Evolutionary conservation across 2,797 vertebrate species (phyloP), one percentile per base, ranked within the genome.

Genomic region (Mastacembelus armatus): DNA sequence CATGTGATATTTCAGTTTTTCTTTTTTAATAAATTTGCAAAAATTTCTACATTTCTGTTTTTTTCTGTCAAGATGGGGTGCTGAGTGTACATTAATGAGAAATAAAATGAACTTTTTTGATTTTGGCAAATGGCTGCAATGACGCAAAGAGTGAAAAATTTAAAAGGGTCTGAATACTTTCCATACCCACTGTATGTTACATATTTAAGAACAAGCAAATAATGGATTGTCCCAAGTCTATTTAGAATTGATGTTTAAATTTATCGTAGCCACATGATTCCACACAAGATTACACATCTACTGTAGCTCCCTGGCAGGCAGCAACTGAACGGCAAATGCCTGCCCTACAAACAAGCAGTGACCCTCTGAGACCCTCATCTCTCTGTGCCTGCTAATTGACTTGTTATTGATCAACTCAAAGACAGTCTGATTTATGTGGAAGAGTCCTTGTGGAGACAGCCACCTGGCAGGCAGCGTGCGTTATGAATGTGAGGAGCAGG

Each of bases 381-480:
- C 88, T 89, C 79, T 47, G 59, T 33, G 64, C 81, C 89, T 85
- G 85, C 89, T 92, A 91, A 92, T 92, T 91, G 89, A 92, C 91
- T 93, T 94, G 94, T 93, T 94, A 94, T 93, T 94, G 92, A 94
- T 94, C 91, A 94, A 91, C 77, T 87, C 85, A 86, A 88, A 81
- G 89, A 85, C 91, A 89, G 92, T 89, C 90, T 94, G 92, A 93
- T 94, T 89, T 89, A 93, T 92, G 92, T 83, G 77, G 19, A 81
- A 78, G 83, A 77, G 62, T 78, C 87, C 78, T 81, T 78, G 77
- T 49, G 77, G 73, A 88, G 89, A 92, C 90, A 92, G 85, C 90
- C 92, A 93, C 91, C 93, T 95, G 93, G 92, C 88, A 78, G 70
- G 36, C 65, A 88, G 79, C 54, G 67, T 49, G 77, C 83, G 87